Percentiles rank a stretch among this genome's conserved stretches.
These are phyloP conservation scores for Ricordea florida DNA, from an alignment of 92 coral and sea anemone species.

Conservation along the genomic window DNA sequence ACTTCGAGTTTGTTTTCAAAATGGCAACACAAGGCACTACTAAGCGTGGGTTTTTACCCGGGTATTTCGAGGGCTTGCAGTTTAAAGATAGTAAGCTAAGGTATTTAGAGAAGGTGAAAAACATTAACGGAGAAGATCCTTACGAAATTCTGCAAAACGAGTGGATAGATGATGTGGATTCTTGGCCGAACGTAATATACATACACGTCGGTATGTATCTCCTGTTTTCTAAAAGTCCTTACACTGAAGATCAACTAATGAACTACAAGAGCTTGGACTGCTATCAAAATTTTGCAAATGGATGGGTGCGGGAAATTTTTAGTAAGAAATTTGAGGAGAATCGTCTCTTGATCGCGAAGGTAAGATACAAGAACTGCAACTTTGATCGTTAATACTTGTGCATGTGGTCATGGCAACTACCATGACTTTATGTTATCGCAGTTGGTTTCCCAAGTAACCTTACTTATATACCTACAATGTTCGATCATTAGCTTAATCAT, in stretches of 20 bases:
- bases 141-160: slow-evolving; percentile 36
- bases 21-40: slow-evolving; percentile 1
- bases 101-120: slow-evolving; percentile 9
- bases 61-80: slow-evolving; percentile 11
- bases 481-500: too few species aligned
- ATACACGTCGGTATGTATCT: slow-evolving; percentile 60
- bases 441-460: too few species aligned
- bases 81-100: slow-evolving; percentile 5
- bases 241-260: slow-evolving; percentile 43
- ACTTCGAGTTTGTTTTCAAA: neutral
- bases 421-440: too few species aligned
- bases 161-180: slow-evolving; percentile 38
- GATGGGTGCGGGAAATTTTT: slow-evolving; percentile 56
- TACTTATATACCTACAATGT: too few species aligned
- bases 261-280: slow-evolving; percentile 47
- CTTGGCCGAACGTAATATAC: slow-evolving; percentile 36
- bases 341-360: slow-evolving; percentile 49
- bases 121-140: slow-evolving; percentile 29
- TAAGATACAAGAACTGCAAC: neutral
- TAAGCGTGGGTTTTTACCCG: slow-evolving; percentile 18
- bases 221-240: slow-evolving; percentile 37
- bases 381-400: slow-evolving; percentile 11
- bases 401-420: neutral
- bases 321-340: slow-evolving; percentile 38
- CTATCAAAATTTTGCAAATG: slow-evolving; percentile 55